Evolutionary conservation across 2,113 vertebrate species (phyloP).

Genomic region (Ceratotherium simum): DNA sequence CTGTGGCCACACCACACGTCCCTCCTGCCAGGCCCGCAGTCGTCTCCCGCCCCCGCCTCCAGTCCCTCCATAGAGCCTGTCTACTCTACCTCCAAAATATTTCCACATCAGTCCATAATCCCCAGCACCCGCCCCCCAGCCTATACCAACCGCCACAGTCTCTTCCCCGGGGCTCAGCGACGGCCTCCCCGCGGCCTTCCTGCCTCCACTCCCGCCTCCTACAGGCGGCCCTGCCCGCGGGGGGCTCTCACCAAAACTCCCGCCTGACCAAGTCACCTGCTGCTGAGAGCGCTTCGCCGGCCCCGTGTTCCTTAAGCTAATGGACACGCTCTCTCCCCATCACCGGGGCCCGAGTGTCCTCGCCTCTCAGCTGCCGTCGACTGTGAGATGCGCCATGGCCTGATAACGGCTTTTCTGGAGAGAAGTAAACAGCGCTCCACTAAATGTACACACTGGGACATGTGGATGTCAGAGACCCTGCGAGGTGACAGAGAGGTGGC

Average conservation of each 20-base stretch:
- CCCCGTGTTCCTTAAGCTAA: not conserved
- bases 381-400: fast-evolving
- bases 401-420: not conserved
- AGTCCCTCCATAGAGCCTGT: too few species aligned
- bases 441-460: fast-evolving
- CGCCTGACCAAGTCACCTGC: fast-evolving
- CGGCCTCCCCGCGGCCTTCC: not conserved
- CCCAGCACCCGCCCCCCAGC: not conserved
- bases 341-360: not conserved
- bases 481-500: fast-evolving
- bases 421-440: not conserved
- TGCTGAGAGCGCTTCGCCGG: fast-evolving
- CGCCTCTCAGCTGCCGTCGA: fast-evolving
- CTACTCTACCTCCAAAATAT: not conserved
- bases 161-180: not conserved
- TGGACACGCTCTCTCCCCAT: fast-evolving
- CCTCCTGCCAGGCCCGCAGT: fast-evolving
- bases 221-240: fast-evolving
- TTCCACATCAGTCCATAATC: not conserved
- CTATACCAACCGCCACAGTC: too few species aligned
- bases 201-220: not conserved
- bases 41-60: not conserved
- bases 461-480: not conserved
- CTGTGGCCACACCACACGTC: fast-evolving
- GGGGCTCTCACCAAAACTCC: not conserved